Base-by-base conservation (phyloP, 2,113 vertebrate species). In the Balaeniceps rex region DNA sequence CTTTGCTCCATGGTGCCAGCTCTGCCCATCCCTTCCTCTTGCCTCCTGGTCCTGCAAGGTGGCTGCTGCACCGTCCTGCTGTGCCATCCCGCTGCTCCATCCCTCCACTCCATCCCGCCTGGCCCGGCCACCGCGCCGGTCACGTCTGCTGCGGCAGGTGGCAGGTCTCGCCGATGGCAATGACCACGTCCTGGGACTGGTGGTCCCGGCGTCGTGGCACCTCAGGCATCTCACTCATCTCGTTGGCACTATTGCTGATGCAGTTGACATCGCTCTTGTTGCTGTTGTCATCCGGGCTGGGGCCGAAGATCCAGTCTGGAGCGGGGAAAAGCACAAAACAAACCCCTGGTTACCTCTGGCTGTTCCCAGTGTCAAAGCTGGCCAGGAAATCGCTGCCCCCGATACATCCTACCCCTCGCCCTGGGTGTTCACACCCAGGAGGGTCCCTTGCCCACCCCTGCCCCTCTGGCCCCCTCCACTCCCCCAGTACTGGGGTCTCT, bases 271-370 rank as follows among this genome's bases (percentile, higher is more conserved):
- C 98, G 0, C 97, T 98, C 87, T 99, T 98, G 97, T 97, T 98
- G 96, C 97, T 97, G 97, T 94, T 96, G 84, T 98, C 95, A 10
- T 97, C 95, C 0, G 97, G 97, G 80, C 57, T 98, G 49, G 98
- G 97, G 54, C 98, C 98, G 7, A 98, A 98, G 74, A 98, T 93
- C 99, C 98, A 99, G 28, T 98, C 99, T 99, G 97, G 94, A 87
- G 88, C 38, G 92, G 21, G 33, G 28, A 82, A 80, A 93, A 87
- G 28, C 55, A 96, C 15, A 76, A 68, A 71, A 82, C 2, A 11
- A 74, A 25, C 2, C 18, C n/a, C 8, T n/a, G 60, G 31, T 83
- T 87, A 66, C 10, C 1, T 34, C 9, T 0, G 3, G 9, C 10
- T 52, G 26, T 29, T 36, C 26, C 33, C 64, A 66, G 51, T 29